Conservation (phyloP, 2,797 vertebrate species). For the Lacerta agilis region DNA sequence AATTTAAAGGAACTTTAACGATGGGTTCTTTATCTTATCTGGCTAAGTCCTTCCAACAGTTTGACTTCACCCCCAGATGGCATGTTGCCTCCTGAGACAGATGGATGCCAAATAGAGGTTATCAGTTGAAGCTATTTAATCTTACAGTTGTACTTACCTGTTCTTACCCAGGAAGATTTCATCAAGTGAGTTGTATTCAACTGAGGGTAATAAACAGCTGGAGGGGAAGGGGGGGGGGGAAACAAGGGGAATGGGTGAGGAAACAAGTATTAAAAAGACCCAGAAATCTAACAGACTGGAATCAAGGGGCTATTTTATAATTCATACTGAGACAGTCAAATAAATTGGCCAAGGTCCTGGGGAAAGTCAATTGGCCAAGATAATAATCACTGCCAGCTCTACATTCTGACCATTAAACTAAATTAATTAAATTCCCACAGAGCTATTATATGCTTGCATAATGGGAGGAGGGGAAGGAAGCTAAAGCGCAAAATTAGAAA, state of each 20-base stretch:
- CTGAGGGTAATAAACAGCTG: slow-evolving; percentile 92
- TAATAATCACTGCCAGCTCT: slow-evolving; percentile 6
- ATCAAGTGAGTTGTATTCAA: slow-evolving; percentile 90
- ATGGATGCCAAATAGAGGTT: slow-evolving; percentile 6
- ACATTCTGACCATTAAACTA: slow-evolving; percentile 12
- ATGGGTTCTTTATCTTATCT: slow-evolving; percentile 17
- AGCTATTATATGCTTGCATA: background rate
- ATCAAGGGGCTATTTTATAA: slow-evolving; percentile 53
- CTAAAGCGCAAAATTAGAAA: background rate
- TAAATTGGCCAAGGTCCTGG: slow-evolving; percentile 9
- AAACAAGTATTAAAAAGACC: slow-evolving; percentile 46
- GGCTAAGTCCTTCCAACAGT: background rate
- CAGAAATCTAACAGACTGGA: slow-evolving; percentile 22
- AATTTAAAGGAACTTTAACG: background rate
- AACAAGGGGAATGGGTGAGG: background rate
- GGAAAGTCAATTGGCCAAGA: slow-evolving; percentile 32
- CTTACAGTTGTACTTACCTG: slow-evolving; percentile 81
- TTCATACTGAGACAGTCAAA: slow-evolving; percentile 58
- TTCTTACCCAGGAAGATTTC: slow-evolving; percentile 94
- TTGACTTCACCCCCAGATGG: too few species aligned
- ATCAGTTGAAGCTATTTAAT: slow-evolving; percentile 27
- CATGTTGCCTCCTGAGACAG: too few species aligned
- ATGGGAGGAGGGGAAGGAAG: background rate
- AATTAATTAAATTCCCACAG: slow-evolving; percentile 17
- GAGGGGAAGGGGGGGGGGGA: slow-evolving; percentile 22